Evolutionary conservation across 2,113 vertebrate genomes (phyloP).

Genomic region (Zootoca vivipara): DNA sequence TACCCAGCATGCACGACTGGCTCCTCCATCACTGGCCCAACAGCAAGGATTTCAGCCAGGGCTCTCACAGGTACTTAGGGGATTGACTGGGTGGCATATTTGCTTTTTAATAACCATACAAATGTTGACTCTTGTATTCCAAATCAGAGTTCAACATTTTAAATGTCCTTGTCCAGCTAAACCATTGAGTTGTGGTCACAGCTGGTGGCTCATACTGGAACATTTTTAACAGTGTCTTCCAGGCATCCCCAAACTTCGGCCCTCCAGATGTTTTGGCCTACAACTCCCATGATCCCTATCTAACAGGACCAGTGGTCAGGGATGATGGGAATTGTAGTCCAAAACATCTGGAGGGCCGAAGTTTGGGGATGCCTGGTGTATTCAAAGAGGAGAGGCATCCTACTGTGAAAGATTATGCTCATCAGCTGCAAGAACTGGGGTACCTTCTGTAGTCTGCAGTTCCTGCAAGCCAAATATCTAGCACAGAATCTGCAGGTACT

Average conservation of each 20-base stretch:
- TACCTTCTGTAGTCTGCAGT: not conserved
- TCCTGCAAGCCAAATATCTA: not conserved
- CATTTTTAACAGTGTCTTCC: not conserved
- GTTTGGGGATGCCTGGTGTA: too few relatives aligned
- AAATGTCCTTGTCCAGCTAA: not conserved
- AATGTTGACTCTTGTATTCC: not conserved
- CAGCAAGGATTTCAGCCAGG: slow-evolving; percentile 96
- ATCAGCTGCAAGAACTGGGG: not conserved
- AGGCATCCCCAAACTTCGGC: too few relatives aligned
- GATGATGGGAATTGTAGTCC: too few relatives aligned
- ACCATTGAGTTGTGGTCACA: not conserved
- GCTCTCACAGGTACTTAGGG: slow-evolving; percentile 90
- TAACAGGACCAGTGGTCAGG: too few relatives aligned
- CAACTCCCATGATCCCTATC: too few relatives aligned
- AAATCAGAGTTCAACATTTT: not conserved
- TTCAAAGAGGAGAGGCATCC: not conserved
- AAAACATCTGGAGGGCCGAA: too few relatives aligned
- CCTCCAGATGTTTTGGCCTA: too few relatives aligned
- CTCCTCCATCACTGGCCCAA: slow-evolving; percentile 91
- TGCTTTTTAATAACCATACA: not conserved
- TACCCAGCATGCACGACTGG: slow-evolving; percentile 91
- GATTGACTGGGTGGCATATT: not conserved
- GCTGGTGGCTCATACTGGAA: not conserved
- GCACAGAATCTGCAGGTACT: not conserved
- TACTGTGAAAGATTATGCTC: not conserved